A percentile compares a stretch with the other conserved stretches of the same genome.
phyloP scores from a whole-genome alignment of 2,113 vertebrate species.

The Pelecanus crispus region DNA sequence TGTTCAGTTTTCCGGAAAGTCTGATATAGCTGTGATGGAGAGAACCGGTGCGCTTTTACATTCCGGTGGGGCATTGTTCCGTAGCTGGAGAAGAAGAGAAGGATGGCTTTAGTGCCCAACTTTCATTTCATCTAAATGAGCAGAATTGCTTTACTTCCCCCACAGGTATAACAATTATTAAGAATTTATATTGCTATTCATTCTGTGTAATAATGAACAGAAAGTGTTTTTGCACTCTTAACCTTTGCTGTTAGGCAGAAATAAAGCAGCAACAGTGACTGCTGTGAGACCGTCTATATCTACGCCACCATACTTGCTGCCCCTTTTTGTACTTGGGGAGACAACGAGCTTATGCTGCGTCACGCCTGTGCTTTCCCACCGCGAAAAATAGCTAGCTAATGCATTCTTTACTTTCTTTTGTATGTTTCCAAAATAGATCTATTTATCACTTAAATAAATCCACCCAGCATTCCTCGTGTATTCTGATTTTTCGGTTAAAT shows the following conservation, averaged over 20 bases:
- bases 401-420: neutral
- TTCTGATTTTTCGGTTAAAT: conserved; percentile 36
- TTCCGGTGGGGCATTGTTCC: neutral
- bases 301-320: neutral
- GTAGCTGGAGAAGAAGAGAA: neutral
- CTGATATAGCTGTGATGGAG: neutral
- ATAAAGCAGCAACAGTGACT: neutral
- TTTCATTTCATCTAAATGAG: conserved; percentile 23
- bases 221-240: conserved; percentile 13
- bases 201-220: conserved; percentile 47
- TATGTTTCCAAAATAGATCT: neutral
- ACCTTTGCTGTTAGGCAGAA: conserved; percentile 28
- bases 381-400: neutral
- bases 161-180: conserved; percentile 54
- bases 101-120: neutral
- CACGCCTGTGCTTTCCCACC: neutral
- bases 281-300: neutral
- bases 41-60: neutral
- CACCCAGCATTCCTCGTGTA: neutral
- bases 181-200: conserved; percentile 54
- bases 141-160: conserved; percentile 25
- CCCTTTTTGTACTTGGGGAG: neutral
- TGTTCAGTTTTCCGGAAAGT: neutral
- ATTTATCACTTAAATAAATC: conserved; percentile 22
- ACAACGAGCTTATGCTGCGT: neutral